phyloP scores from a whole-genome alignment of 2,113 vertebrate species.

The Bufo bufo region DNA sequence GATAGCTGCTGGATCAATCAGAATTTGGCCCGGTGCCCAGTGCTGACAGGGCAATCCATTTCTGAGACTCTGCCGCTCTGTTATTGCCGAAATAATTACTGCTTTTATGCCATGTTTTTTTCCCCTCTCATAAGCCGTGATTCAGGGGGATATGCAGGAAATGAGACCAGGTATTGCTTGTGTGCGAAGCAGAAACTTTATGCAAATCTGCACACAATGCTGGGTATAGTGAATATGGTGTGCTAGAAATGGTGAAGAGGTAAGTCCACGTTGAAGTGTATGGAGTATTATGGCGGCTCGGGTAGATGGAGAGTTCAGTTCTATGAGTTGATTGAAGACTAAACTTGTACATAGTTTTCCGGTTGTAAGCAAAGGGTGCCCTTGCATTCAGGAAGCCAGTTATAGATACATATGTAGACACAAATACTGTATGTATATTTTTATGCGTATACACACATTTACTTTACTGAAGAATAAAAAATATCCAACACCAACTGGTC shows the following conservation, averaged over 20 bases:
- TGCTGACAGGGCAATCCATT: conserved; percentile 46
- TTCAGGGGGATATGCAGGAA: conserved; percentile 5
- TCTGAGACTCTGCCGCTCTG: neutral
- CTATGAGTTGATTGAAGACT: too few species aligned
- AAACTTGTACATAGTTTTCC: too few species aligned
- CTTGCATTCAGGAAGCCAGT: too few species aligned
- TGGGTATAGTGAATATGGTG: too few species aligned
- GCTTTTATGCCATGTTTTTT: conserved; percentile 34
- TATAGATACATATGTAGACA: too few species aligned
- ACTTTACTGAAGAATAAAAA: too few species aligned
- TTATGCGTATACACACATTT: too few species aligned
- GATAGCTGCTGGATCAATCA: conserved; percentile 45
- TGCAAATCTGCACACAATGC: neutral
- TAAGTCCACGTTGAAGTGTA: neutral
- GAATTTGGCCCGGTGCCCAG: conserved; percentile 16
- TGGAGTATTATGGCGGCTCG: neutral
- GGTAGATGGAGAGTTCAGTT: neutral
- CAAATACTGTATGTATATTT: too few species aligned
- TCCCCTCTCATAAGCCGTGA: neutral
- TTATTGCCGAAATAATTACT: conserved; percentile 37
- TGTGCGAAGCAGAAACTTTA: neutral
- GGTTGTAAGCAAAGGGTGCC: too few species aligned
- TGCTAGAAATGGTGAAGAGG: neutral
- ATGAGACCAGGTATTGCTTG: neutral
- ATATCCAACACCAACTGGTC: too few species aligned